Base-by-base conservation (phyloP, 64 coral and sea anemone species). In the Platygyra sinensis region DNA sequence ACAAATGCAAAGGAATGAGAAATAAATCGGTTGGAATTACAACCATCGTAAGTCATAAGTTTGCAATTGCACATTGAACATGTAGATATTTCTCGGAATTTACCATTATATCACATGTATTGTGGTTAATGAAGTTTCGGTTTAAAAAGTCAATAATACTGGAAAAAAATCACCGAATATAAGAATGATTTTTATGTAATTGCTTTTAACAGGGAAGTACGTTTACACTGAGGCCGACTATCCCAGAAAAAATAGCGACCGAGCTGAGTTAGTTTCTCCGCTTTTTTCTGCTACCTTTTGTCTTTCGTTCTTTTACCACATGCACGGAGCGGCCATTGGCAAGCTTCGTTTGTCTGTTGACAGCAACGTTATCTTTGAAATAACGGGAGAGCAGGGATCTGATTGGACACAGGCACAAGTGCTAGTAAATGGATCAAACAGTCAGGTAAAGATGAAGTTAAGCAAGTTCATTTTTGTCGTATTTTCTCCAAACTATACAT, bases 231-330 rank as follows among this genome's bases (percentile, higher is more conserved):
- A 89, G 42, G 72, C 92, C 0, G 81, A 79, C 29, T 42, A 27
- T 75, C 92, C 92, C 76, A 89, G 92, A 57, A 52, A 79, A 11
- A 25, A 2, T 15, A 73, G 73, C 25, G 87, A 94, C 49, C 10
- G 67, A 64, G 87, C 93, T 30, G 25, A 67, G 19, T 46, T 94
- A 5, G 16, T 94, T 14, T 78, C 87, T 42, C 31, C 29, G 25
- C 0, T 8, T 61, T 78, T 94, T 29, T 59, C 64, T 5, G 93
- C 87, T n/a, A 50, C 24, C 10, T 89, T 69, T 33, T 94, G 93
- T 67, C 30, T 94, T 39, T 78, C 60, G 7, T 94, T 94, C 49
- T 94, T 69, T 32, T 94, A 94, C 20, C 80, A 77, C 80, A 94
- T 94, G 93, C 52, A 62, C 32, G 93, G 93, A 38, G 5, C 30